Conservation (phyloP, 2,888 invertebrate species). For the Amblyjoppa fuscipennis region DNA sequence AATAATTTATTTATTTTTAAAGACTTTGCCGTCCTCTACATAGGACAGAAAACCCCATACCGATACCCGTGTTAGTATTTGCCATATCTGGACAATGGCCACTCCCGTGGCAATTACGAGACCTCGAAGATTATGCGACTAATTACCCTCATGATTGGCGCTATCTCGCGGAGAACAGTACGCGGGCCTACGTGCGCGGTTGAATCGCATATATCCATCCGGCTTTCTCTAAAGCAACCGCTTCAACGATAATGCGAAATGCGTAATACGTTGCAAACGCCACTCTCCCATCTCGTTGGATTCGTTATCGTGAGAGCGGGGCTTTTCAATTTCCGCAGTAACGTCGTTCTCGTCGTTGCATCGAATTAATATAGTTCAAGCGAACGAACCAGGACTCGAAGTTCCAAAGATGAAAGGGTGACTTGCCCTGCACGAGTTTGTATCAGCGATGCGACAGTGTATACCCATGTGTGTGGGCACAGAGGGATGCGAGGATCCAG, state of each 20-base stretch:
- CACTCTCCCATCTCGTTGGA: not conserved
- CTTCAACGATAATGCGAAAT: not conserved
- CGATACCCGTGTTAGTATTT: not conserved
- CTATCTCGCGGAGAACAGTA: constrained; percentile 28
- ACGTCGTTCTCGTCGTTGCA: not conserved
- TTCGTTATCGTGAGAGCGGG: not conserved
- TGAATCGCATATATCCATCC: not conserved
- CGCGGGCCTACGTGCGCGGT: not conserved
- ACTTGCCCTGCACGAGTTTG: not conserved
- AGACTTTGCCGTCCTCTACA: not conserved
- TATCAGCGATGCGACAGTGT: not conserved
- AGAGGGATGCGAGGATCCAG: not conserved
- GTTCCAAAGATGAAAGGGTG: constrained; percentile 1
- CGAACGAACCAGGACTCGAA: not conserved
- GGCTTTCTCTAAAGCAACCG: not conserved
- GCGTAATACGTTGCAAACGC: not conserved
- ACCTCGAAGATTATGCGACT: constrained; percentile 48
- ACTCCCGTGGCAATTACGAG: constrained; percentile 46
- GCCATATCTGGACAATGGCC: constrained; percentile 17
- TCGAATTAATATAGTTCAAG: constrained; percentile 6
- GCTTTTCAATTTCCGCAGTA: constrained; percentile 16
- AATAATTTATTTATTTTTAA: too few species aligned
- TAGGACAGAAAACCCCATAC: not conserved
- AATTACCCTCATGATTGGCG: constrained; percentile 41
- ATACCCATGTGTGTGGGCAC: not conserved